Percentiles rank a stretch among this genome's conserved stretches.
phyloP scores from a whole-genome alignment of 2,888 invertebrate genomes.

The Clepsis dumicolana region DNA sequence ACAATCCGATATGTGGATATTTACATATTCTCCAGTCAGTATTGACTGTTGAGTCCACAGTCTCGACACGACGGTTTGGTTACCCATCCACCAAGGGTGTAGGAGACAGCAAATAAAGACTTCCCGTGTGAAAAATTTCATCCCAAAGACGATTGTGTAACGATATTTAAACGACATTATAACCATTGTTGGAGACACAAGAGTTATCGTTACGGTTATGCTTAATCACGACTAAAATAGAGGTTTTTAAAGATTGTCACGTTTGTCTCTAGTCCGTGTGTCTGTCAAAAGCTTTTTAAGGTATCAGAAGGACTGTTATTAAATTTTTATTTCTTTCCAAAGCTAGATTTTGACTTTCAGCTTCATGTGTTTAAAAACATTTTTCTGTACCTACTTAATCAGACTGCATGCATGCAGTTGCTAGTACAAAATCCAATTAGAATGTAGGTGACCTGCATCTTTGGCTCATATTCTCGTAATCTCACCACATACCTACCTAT shows the following conservation, averaged over 20 bases:
- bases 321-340: too few relatives aligned
- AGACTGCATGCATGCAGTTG: not conserved
- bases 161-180: not conserved
- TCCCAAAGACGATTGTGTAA: constrained; percentile 10
- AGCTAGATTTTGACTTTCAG: too few relatives aligned
- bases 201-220: too few relatives aligned
- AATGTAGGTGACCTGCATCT: not conserved
- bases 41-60: constrained; percentile 60
- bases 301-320: too few relatives aligned
- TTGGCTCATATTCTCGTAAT: not conserved
- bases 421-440: not conserved
- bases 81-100: constrained; percentile 54
- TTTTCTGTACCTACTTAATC: too few relatives aligned
- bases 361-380: too few relatives aligned
- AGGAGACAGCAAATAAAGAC: constrained; percentile 61
- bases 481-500: too few relatives aligned
- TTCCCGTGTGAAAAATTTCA: constrained; percentile 68
- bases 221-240: too few relatives aligned
- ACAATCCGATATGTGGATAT: constrained; percentile 32
- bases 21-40: constrained; percentile 64
- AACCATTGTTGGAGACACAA: too few relatives aligned
- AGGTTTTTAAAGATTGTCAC: too few relatives aligned
- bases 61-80: constrained; percentile 45
- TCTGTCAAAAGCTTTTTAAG: too few relatives aligned
- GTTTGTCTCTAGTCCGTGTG: too few relatives aligned